Evolutionary conservation across 2,888 invertebrate genomes (phyloP).

Genomic region (Lasius fuliginosus): DNA sequence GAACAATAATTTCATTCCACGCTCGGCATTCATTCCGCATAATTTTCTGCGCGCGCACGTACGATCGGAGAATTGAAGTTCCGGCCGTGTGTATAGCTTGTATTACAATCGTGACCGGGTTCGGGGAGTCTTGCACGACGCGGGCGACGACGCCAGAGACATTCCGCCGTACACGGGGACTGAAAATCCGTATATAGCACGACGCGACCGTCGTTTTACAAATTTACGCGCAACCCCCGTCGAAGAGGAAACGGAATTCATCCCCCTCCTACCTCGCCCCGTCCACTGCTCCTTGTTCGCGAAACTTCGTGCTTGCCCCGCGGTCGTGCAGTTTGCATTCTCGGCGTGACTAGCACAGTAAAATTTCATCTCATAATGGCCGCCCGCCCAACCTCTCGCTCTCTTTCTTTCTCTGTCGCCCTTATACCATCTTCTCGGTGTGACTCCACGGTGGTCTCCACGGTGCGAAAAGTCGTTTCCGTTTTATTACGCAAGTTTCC

Average conservation of each 20-base stretch:
- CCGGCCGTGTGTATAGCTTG: slow-evolving; percentile 39
- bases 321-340: slow-evolving; percentile 59
- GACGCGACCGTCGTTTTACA: slow-evolving; percentile 28
- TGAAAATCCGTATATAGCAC: slow-evolving; percentile 20
- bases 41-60: slow-evolving; percentile 52
- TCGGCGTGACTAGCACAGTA: slow-evolving; percentile 53
- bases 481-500: slow-evolving; percentile 76
- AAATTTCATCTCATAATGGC: slow-evolving; percentile 55
- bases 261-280: not conserved
- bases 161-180: slow-evolving; percentile 18
- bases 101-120: slow-evolving; percentile 50
- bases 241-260: slow-evolving; percentile 33
- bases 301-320: slow-evolving; percentile 30
- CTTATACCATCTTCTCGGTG: not conserved
- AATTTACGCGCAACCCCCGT: slow-evolving; percentile 46
- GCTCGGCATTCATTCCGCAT: slow-evolving; percentile 52
- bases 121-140: slow-evolving; percentile 23
- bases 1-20: slow-evolving; percentile 55
- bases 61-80: slow-evolving; percentile 55
- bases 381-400: not conserved
- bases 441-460: slow-evolving; percentile 1
- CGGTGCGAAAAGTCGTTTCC: slow-evolving; percentile 53
- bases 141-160: slow-evolving; percentile 15
- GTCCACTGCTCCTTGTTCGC: not conserved
- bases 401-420: not conserved